A percentile compares a stretch with the other conserved stretches of the same genome.
Evolutionary conservation across 2,888 invertebrate genomes (phyloP).

Genomic region (Eupeodes luniger): DNA sequence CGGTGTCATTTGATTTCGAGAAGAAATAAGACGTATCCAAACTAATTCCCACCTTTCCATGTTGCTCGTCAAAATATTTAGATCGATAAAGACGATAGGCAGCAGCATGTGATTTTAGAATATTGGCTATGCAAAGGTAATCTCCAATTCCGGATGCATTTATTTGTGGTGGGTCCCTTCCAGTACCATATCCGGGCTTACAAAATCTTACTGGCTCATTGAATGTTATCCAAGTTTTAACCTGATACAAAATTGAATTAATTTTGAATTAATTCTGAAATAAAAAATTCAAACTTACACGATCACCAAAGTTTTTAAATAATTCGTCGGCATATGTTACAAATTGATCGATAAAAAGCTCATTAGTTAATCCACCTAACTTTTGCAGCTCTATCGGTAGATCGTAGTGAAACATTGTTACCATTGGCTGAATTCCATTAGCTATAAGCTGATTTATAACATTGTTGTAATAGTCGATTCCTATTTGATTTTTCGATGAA

Average conservation of each 20-base stretch:
- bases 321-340: conserved; percentile 84
- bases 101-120: conserved; percentile 78
- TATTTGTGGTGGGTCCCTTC: conserved; percentile 80
- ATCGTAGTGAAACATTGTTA: conserved; percentile 86
- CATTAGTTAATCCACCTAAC: conserved; percentile 85
- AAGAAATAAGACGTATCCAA: conserved; percentile 79
- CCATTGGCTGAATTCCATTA: conserved; percentile 86
- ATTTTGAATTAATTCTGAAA: neutral
- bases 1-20: conserved; percentile 76
- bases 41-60: conserved; percentile 81
- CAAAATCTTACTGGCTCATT: conserved; percentile 85
- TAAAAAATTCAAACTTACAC: conserved; percentile 79
- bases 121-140: conserved; percentile 85
- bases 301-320: conserved; percentile 84
- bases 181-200: conserved; percentile 84
- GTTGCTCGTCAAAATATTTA: conserved; percentile 81
- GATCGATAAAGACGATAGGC: conserved; percentile 84
- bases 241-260: conserved; percentile 5
- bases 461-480: conserved; percentile 86
- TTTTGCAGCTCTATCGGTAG: conserved; percentile 85
- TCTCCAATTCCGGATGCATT: conserved; percentile 84
- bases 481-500: conserved; percentile 81
- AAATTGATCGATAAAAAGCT: conserved; percentile 84
- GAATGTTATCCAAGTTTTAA: conserved; percentile 62
- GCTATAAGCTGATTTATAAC: conserved; percentile 87